Conservation (phyloP, 2,888 invertebrate genomes). For the Aspidiotus destructor region DNA sequence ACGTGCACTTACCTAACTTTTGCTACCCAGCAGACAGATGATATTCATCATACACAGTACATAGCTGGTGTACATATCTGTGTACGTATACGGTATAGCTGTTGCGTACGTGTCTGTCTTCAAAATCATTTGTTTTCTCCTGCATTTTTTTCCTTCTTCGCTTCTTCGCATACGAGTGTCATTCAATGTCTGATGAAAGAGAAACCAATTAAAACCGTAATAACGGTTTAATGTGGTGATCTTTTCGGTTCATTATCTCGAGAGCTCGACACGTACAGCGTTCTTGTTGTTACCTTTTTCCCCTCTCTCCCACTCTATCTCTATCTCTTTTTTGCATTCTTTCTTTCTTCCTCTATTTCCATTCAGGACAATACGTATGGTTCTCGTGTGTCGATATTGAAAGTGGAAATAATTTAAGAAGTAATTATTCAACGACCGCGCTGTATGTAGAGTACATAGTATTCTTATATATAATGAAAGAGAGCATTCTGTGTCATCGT, state of each 20-base stretch:
- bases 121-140: too few species aligned
- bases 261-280: background rate
- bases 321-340: too few species aligned
- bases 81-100: too few species aligned
- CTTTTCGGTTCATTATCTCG: constrained; percentile 2
- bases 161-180: background rate
- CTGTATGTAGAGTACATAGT: too few species aligned
- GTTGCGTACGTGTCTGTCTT: too few species aligned
- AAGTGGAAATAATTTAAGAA: constrained; percentile 2
- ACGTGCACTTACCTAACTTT: too few species aligned
- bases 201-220: constrained; percentile 4
- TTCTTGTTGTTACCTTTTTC: background rate
- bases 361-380: constrained; percentile 1
- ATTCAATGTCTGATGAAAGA: background rate
- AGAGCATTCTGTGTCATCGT: too few species aligned
- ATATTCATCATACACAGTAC: too few species aligned
- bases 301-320: too few species aligned
- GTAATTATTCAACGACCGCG: background rate
- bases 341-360: background rate
- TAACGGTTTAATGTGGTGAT: background rate
- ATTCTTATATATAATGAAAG: too few species aligned
- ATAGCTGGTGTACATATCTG: too few species aligned
- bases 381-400: constrained; percentile 2
- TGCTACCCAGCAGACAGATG: too few species aligned
- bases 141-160: background rate